phyloP scores from a whole-genome alignment of 2,113 vertebrate genomes.

The Lepisosteus osseus region DNA sequence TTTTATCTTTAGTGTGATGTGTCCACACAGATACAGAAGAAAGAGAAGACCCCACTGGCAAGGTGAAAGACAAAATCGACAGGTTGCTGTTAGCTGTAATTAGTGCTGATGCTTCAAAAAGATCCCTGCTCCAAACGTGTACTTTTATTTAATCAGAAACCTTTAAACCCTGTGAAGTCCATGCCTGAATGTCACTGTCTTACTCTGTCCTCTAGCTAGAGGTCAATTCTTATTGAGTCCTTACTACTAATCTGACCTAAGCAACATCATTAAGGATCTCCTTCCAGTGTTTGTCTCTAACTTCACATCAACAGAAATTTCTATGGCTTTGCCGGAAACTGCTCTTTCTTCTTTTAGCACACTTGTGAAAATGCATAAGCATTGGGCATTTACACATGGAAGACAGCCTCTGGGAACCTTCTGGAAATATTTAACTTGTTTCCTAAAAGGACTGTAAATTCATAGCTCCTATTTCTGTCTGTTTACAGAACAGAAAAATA shows the following conservation, averaged over 20 bases:
- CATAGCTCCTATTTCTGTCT: constrained; percentile 1
- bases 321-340: neutral
- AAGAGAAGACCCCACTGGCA: too few species aligned
- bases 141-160: neutral
- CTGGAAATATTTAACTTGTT: neutral
- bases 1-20: too few species aligned
- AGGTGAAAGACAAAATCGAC: too few species aligned
- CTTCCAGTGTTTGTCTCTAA: neutral
- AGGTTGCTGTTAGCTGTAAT: neutral
- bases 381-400: neutral
- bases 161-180: neutral
- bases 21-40: too few species aligned
- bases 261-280: neutral
- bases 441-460: neutral
- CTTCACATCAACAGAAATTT: neutral
- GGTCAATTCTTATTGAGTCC: neutral
- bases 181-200: constrained; percentile 13
- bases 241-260: neutral
- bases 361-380: neutral
- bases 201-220: neutral
- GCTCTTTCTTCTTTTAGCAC: neutral
- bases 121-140: neutral
- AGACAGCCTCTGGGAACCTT: neutral
- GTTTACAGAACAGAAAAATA: neutral
- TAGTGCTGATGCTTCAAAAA: neutral